Percentiles rank a stretch among this genome's conserved stretches.
These are phyloP conservation scores for Sinosuthora webbiana DNA, from an alignment of 2,113 vertebrate genomes.

Conservation along the genomic window DNA sequence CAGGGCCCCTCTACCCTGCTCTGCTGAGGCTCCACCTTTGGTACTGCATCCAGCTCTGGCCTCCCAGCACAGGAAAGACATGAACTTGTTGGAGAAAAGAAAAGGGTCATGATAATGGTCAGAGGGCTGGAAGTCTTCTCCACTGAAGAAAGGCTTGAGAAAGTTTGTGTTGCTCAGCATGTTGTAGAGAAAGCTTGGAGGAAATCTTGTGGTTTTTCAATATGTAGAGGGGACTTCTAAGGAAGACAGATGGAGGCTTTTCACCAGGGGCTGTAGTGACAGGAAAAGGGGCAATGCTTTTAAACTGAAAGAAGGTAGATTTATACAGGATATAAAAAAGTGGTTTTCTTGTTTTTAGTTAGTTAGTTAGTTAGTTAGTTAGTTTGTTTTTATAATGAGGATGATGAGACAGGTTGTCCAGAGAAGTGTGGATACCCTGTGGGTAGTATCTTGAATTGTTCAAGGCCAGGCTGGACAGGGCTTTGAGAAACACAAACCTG, in stretches of 20 bases:
- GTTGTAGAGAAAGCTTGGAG: background rate
- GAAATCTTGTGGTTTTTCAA: background rate
- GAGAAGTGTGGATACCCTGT: background rate
- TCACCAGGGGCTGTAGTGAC: background rate
- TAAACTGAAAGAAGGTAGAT: background rate
- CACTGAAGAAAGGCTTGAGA: background rate
- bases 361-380: too few relatives aligned
- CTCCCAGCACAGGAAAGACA: background rate
- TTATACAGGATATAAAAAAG: background rate
- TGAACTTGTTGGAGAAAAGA: background rate
- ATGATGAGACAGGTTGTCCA: background rate
- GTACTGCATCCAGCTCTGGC: background rate
- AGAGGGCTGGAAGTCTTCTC: background rate
- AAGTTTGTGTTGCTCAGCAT: background rate
- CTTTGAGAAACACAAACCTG: background rate
- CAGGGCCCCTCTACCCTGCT: background rate
- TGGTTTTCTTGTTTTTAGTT: background rate
- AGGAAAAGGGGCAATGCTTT: background rate
- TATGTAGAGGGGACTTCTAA: background rate
- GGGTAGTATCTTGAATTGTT: background rate
- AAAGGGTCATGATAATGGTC: background rate
- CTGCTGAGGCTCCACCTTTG: background rate
- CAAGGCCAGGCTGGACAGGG: background rate
- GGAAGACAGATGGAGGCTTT: background rate
- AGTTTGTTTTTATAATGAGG: background rate